A percentile compares a stretch with the other conserved stretches of the same genome.
phyloP scores from a whole-genome alignment of 2,888 invertebrate species.

The Coecobrya sp. region DNA sequence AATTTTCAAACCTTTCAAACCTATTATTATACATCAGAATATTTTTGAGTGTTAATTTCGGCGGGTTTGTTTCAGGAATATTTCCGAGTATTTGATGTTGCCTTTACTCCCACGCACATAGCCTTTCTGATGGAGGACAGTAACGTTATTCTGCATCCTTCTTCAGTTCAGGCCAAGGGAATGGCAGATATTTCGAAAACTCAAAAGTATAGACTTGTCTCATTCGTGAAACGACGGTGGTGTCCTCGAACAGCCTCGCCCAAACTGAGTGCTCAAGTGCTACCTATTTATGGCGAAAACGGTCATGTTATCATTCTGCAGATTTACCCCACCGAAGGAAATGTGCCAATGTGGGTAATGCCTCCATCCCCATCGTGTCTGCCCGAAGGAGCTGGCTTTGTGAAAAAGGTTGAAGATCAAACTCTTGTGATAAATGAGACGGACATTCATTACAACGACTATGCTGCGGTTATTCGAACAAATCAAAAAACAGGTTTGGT shows the following conservation, averaged over 20 bases:
- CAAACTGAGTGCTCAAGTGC: conserved; percentile 64
- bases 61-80: conserved; percentile 44
- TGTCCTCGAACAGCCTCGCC: conserved; percentile 73
- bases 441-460: conserved; percentile 65
- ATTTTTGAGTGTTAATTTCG: too few species aligned
- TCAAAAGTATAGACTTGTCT: conserved; percentile 51
- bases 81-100: conserved; percentile 63
- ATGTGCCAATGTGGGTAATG: conserved; percentile 31
- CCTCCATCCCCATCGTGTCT: conserved; percentile 28
- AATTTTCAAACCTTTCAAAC: too few species aligned
- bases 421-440: conserved; percentile 65
- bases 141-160: conserved; percentile 72
- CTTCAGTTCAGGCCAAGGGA: conserved; percentile 55
- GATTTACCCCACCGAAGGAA: conserved; percentile 78
- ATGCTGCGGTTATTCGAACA: conserved; percentile 32
- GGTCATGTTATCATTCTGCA: conserved; percentile 80
- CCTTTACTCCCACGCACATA: conserved; percentile 81
- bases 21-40: too few species aligned
- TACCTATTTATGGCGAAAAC: conserved; percentile 72
- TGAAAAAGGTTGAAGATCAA: neutral
- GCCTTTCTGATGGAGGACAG: conserved; percentile 70
- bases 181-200: neutral
- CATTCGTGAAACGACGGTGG: conserved; percentile 79
- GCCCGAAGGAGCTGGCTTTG: conserved; percentile 29
- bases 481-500: conserved; percentile 48